Conservation (phyloP, 2,888 invertebrate species). For the Protonemura montana region DNA sequence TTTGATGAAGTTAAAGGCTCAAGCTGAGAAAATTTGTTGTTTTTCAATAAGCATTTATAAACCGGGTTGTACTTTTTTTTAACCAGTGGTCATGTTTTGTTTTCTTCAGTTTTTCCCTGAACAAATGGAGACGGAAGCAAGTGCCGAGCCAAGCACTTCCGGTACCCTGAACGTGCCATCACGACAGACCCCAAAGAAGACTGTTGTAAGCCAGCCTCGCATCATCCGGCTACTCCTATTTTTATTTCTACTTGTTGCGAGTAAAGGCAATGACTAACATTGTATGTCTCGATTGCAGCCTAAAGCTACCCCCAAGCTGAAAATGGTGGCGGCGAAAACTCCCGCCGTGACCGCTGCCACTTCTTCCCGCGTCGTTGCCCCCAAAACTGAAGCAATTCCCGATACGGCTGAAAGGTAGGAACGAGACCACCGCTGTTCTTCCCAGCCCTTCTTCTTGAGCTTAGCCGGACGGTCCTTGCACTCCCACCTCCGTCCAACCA, state of each 20-base stretch:
- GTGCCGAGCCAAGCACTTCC: background rate
- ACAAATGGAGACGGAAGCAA: background rate
- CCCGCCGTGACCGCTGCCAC: constrained; percentile 19
- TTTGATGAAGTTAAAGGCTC: no score
- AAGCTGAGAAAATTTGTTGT: no score
- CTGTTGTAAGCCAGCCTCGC: background rate
- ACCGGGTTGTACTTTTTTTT: no score
- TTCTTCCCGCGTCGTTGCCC: background rate
- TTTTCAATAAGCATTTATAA: no score
- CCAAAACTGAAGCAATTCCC: constrained; percentile 40
- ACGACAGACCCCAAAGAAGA: background rate
- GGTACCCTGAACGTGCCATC: background rate
- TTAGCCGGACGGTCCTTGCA: constrained; percentile 34
- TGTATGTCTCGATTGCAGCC: background rate
- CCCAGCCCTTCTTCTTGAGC: constrained; percentile 22
- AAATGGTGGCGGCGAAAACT: constrained; percentile 38
- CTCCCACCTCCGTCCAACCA: background rate
- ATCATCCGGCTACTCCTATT: no score
- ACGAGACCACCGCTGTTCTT: background rate
- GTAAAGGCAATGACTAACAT: no score
- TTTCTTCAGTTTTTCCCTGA: background rate
- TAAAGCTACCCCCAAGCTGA: constrained; percentile 39
- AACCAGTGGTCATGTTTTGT: no score
- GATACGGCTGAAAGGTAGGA: constrained; percentile 45
- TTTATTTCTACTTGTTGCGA: no score